phyloP scores from a whole-genome alignment of 1,140 invertebrate species.

The Uloborus diversus region DNA sequence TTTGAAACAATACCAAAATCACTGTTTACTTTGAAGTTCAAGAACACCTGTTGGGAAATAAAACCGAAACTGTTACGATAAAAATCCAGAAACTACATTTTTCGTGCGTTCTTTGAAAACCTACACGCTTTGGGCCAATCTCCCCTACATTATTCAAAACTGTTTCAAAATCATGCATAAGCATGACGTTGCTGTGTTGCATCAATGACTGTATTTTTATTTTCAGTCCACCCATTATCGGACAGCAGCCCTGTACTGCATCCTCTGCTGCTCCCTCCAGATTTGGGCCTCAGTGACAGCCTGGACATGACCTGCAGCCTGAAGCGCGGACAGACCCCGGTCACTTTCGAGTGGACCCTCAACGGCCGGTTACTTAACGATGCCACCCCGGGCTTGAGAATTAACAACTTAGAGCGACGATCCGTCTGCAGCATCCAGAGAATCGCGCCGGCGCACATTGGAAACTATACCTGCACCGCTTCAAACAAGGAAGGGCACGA shows the following conservation, averaged over 20 bases:
- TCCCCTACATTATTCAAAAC: too few relatives aligned
- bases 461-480: conserved; percentile 49
- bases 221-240: too few relatives aligned
- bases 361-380: background rate
- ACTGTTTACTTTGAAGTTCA: too few relatives aligned
- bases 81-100: too few relatives aligned
- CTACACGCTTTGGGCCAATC: too few relatives aligned
- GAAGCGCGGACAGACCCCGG: conserved; percentile 26
- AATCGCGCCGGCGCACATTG: conserved; percentile 40
- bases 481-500: conserved; percentile 36
- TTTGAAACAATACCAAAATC: too few relatives aligned
- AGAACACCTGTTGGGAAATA: too few relatives aligned
- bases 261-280: conserved; percentile 35
- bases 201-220: too few relatives aligned
- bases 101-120: too few relatives aligned
- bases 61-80: too few relatives aligned
- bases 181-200: too few relatives aligned
- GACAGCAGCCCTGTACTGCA: conserved; percentile 6
- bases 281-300: conserved; percentile 25
- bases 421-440: conserved; percentile 26
- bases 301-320: conserved; percentile 34
- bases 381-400: background rate
- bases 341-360: conserved; percentile 43
- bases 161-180: too few relatives aligned
- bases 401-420: conserved; percentile 4